Evolutionary conservation across 2,113 vertebrate species (phyloP).

Genomic region (Junco hyemalis): DNA sequence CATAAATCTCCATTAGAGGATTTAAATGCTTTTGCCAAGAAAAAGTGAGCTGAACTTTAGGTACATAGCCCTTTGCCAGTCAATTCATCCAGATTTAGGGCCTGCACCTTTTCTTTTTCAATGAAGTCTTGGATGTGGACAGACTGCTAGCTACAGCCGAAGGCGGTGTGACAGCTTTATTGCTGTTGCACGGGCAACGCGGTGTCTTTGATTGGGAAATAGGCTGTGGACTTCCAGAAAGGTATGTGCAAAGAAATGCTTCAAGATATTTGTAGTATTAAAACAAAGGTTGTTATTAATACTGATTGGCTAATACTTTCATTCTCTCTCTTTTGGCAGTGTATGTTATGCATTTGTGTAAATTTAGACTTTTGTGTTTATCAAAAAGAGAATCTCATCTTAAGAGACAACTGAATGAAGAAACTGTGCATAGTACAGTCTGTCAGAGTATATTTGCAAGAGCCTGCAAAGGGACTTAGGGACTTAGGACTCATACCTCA

Average conservation of each 20-base stretch:
- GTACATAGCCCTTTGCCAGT: neutral
- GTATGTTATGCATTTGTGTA: neutral
- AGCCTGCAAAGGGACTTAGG: neutral
- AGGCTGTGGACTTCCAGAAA: neutral
- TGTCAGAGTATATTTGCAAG: neutral
- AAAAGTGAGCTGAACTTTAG: conserved; percentile 10
- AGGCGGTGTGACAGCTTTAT: neutral
- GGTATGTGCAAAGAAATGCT: neutral
- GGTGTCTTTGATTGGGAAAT: conserved; percentile 8
- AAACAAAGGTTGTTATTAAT: neutral
- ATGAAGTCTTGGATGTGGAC: neutral
- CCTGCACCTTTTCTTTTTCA: conserved; percentile 11
- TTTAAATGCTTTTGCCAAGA: conserved; percentile 8
- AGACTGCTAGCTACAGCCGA: neutral
- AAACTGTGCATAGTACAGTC: neutral
- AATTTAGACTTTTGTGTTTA: neutral
- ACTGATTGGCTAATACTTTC: neutral
- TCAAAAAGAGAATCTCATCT: neutral
- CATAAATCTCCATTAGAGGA: conserved; percentile 14
- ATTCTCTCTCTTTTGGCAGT: neutral
- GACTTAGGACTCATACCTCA: neutral
- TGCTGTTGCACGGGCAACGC: neutral
- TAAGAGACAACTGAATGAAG: neutral
- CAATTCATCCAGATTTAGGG: conserved; percentile 15
- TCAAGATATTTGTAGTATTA: neutral